phyloP scores from a whole-genome alignment of 2,113 vertebrate genomes.

The Xenopus borealis region DNA sequence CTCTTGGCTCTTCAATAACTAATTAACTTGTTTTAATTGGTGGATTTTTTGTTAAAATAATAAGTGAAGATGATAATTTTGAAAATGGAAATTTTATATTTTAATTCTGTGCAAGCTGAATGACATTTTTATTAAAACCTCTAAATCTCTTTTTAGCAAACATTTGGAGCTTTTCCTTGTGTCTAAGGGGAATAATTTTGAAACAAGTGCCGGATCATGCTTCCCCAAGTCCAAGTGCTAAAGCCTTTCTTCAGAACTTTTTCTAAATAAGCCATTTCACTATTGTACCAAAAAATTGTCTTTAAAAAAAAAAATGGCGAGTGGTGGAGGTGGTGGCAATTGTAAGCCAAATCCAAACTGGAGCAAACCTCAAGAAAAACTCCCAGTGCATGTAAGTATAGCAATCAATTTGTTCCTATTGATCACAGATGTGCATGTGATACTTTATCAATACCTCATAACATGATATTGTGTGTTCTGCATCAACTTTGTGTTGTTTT shows the following conservation, averaged over 20 bases:
- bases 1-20: no score
- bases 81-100: no score
- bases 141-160: background rate
- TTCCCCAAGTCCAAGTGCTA: background rate
- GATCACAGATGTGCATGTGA: no score
- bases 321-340: conserved; percentile 50
- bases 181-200: no score
- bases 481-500: no score
- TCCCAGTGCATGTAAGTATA: conserved; percentile 63
- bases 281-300: conserved; percentile 3
- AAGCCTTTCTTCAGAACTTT: background rate
- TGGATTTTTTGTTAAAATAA: no score
- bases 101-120: no score
- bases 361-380: conserved; percentile 58
- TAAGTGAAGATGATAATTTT: no score
- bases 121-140: background rate
- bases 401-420: background rate
- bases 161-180: background rate
- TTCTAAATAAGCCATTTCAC: conserved; percentile 6
- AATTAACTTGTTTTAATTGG: no score
- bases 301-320: conserved; percentile 50
- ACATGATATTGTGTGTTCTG: no score
- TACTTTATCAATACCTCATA: no score
- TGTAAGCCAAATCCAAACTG: conserved; percentile 54
- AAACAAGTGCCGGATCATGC: conserved; percentile 2